Base-by-base conservation (phyloP, 2,888 invertebrate species). In the Torymus auratus region DNA sequence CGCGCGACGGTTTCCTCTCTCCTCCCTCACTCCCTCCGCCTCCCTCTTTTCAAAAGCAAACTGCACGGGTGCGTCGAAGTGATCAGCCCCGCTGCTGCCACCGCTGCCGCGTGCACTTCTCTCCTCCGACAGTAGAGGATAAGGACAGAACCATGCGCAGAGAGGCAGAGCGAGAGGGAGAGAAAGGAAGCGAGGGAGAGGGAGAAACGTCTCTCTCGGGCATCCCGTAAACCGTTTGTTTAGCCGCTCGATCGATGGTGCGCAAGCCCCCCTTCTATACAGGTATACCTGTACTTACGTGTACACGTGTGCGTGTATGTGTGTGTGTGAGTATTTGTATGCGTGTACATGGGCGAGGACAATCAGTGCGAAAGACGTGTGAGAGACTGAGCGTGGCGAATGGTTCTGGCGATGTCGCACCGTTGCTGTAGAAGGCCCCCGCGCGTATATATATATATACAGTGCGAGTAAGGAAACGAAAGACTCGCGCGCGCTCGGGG, bases 161-260 rank as follows among this genome's bases (percentile, higher is more conserved):
- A 52, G 53, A 53, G 20, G 10, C 7, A 0, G 15, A 50, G n/a
- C 56, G 20, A 74, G 50, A 62, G 65, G 17, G 61, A 20, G 50
- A 64, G 62, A 23, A 23, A 71, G 61, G 61, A 55, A 77, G 52
- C 13, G 60, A 71, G 52, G 60, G 55, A 61, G 60, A 76, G 69
- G 14, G 55, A 10, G 41, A 60, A 56, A 58, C 52, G 52, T 41
- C 15, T 15, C 17, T 61, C 61, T 53, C 23, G 61, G n/a, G 60
- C 28, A 55, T 65, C n/a, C 74, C 80, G 82, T 78, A 81, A 79
- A 81, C 67, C 67, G 81, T 77, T 81, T 80, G 77, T 81, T 80
- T 79, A 74, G 73, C 64, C 60, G 53, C 50, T 53, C 70, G 80
- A 80, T 75, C 80, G 75, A 80, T 80, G 53, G 17, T 52, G 67